Base-by-base conservation (phyloP, 2,797 vertebrate species). In the Scolopax rusticola region DNA sequence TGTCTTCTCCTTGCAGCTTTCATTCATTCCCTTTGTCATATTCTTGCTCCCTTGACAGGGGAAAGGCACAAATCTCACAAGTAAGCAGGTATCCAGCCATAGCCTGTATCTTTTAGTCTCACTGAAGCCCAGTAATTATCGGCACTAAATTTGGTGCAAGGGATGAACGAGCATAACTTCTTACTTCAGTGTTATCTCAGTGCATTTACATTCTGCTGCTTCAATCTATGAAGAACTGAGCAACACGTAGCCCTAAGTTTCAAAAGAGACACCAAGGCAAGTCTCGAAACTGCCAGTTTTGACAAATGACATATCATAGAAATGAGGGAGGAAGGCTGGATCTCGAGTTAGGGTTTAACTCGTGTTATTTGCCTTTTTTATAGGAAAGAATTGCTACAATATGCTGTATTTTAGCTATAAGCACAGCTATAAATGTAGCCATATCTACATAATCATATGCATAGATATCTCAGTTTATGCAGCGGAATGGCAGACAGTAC, bases 401-500 rank as follows among this genome's bases (percentile, higher is more conserved):
- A 68, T 33, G 40, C 54, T 78, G 61, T 38, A 70, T 89, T 86
- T 86, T 57, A 80, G 53, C 81, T 77, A 81, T 65, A 91, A 95
- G 91, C 67, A 84, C 33, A 86, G 60, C 76, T 65, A 64, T 51
- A 84, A 91, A 45, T 56, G 84, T 21, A 84, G 63, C 38, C 38
- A 19, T 90, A 89, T 84, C 90, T 89, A 85, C 88, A 92, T 92
- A 95, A 95, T 93, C 60, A 92, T 74, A 97, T 94, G 89, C 93
- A 96, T 23, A 87, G 67, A 74, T 43, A 90, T 45, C 82, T 95
- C 59, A 92, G 65, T 87, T 92, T 94, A 73, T 84, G 53, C 85
- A 91, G 71, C 25, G 11, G 78, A 93, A 53, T 32, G 56, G 71
- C 45, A 94, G 88, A 33, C 63, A 64, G 83, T 69, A 87, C 73